Evolutionary conservation across 2,888 invertebrate genomes (phyloP), one percentile per base, ranked within the genome.

Genomic region (Congeria kusceri): DNA sequence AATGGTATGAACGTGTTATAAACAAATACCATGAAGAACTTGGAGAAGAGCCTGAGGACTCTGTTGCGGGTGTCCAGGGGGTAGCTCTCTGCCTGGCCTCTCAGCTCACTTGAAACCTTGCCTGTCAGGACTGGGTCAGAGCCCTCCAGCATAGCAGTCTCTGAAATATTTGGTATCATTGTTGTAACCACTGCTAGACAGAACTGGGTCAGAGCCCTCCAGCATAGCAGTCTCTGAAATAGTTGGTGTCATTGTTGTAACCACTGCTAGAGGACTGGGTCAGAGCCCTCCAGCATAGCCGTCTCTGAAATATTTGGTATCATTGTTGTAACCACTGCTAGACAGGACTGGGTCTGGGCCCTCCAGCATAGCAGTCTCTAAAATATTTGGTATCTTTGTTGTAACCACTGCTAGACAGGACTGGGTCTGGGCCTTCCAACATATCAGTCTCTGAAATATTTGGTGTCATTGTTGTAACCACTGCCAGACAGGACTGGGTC

Each of bases 11-110:
- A 63, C 11, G 23, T 44, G 18, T 20, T 25, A 63, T 15, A 11
- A 23, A 5, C 4, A 81, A 87, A 87, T 81, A 92, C 92, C 74
- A 85, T 77, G 73, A 92, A 92, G 68, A 92, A 90, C 61, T 89
- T 89, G 3, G 92, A 92, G 80, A 91, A 91, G n/a, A 73, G 28
- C 66, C 83, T 84, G 23, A 91, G 78, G 0, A 76, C 77, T 44
- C 70, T 71, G 25, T 81, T 75, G 28, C 80, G 73, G 18, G 65
- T 32, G 56, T 87, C 78, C 11, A 70, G 76, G 1, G 73, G 80
- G 23, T 86, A 76, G 58, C 85, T 78, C 29, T 90, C 90, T 70
- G 90, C 72, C 20, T 83, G 78, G 18, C 71, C 63, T 53, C 86
- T 88, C 32, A 92, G 73, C 53, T 89, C 89, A 53, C 86, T 86